Base-by-base conservation (phyloP, 2,113 vertebrate genomes). In the Thymallus thymallus region DNA sequence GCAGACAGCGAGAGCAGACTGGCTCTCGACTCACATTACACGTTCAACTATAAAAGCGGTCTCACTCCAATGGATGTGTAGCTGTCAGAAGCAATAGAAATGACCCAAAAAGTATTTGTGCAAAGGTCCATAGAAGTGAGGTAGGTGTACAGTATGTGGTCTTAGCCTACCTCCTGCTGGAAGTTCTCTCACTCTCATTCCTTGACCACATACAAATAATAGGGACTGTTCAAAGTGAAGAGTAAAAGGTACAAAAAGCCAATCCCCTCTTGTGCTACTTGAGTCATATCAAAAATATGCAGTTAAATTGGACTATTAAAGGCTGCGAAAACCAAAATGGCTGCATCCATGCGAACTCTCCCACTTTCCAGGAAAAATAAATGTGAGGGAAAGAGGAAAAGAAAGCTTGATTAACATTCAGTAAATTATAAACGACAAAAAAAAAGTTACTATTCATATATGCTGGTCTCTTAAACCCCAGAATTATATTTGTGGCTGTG, bases 101-200 rank as follows among this genome's bases (percentile, higher is more conserved):
- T 48, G 65, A 48, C n/a, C 51, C 22, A 5, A 30, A 66, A 51
- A 9, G 63, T 30, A 24, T 35, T 68, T 76, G 77, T 72, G 80
- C 75, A 74, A 80, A 76, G 79, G 71, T 73, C 78, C 73, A 24
- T 14, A 64, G 71, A 77, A 41, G n/a, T 12, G 62, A 76, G 73
- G 13, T 68, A 81, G 77, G 82, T 76, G 81, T 80, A n/a, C n/a
- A n/a, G n/a, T n/a, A 80, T 58, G 56, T 80, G 84, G 88, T 87
- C 83, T 88, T 83, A 87, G 86, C 63, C 86, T 76, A 91, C 90
- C 91, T 91, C 90, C 91, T 91, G 69, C 90, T 91, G 90, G 91
- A 91, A 75, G 88, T 77, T 71, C 72, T 72, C 46, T 62, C 74
- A 69, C 81, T 81, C 81, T 82, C 81, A 18, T 51, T 18, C 76